phyloP scores from a whole-genome alignment of 30 jellyfish, hydroid and myxozoan species.

The Turritopsis rubra region DNA sequence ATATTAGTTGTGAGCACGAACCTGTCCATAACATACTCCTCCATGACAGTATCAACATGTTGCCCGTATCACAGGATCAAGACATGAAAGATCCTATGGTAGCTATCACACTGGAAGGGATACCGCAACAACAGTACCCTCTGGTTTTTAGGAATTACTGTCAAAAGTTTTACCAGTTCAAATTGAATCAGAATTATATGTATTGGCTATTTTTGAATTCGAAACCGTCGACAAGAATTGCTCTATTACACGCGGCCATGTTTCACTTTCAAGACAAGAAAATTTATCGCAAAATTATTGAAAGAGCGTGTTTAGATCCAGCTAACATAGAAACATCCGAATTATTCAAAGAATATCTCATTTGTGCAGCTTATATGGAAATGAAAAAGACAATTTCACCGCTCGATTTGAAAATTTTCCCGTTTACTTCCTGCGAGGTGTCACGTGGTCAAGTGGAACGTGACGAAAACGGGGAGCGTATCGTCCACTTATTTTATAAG shows the following conservation, averaged over 20 bases:
- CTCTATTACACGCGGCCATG: constrained; percentile 66
- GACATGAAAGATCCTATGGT: constrained; percentile 28
- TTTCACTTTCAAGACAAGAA: constrained; percentile 57
- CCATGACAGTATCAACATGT: constrained; percentile 29
- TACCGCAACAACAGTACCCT: constrained; percentile 43
- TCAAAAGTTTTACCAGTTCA: constrained; percentile 43
- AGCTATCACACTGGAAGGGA: constrained; percentile 41
- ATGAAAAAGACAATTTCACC: constrained; percentile 32
- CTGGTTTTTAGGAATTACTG: constrained; percentile 45
- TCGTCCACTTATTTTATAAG: constrained; percentile 47
- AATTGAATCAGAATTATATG: constrained; percentile 30
- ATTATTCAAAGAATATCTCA: constrained; percentile 57
- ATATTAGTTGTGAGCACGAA: constrained; percentile 81
- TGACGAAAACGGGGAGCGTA: constrained; percentile 44
- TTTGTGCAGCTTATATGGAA: constrained; percentile 54
- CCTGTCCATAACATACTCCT: constrained; percentile 65
- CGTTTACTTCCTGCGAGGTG: constrained; percentile 45
- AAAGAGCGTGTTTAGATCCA: constrained; percentile 78
- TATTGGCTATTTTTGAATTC: constrained; percentile 41
- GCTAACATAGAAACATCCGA: constrained; percentile 68
- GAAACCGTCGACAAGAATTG: constrained; percentile 48
- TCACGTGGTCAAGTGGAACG: constrained; percentile 75
- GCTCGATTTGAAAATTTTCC: constrained; percentile 53
- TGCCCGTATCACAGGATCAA: constrained; percentile 4
- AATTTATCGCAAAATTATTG: constrained; percentile 50